Evolutionary conservation across 37 sponge, comb jelly and placozoan species (phyloP).

Genomic region (Agelas oroides): DNA sequence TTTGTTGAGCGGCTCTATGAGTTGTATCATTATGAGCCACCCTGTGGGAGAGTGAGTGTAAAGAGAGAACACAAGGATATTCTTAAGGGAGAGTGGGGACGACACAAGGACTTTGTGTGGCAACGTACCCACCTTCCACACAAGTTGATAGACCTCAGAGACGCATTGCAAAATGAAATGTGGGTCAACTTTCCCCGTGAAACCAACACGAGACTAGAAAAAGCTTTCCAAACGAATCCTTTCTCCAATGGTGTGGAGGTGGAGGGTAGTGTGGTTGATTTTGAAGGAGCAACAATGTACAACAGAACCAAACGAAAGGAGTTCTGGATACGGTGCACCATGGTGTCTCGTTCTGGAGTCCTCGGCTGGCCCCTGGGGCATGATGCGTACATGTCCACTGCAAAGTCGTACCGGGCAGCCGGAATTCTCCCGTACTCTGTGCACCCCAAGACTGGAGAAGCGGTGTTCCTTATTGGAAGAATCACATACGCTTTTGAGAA

Average conservation of each 20-base stretch:
- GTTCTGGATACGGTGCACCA: constrained; percentile 32
- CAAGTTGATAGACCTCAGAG: background rate
- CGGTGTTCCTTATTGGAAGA: constrained; percentile 64
- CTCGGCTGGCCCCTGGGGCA: constrained; percentile 7
- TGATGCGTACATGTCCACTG: constrained; percentile 19
- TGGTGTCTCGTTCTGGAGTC: constrained; percentile 1
- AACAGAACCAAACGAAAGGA: constrained; percentile 3
- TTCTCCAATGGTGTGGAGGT: background rate
- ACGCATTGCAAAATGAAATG: background rate
- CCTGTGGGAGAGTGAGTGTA: constrained; percentile 22
- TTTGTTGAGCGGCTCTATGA: constrained; percentile 74
- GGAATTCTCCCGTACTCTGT: constrained; percentile 67
- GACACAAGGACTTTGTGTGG: constrained; percentile 33
- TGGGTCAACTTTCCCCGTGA: constrained; percentile 39
- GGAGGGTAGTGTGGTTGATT: constrained; percentile 1
- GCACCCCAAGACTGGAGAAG: constrained; percentile 63
- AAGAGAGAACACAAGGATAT: constrained; percentile 44
- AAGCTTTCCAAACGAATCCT: constrained; percentile 42
- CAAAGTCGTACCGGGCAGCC: constrained; percentile 41
- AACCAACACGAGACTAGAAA: constrained; percentile 25
- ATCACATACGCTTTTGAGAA: constrained; percentile 45
- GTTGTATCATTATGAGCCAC: constrained; percentile 2
- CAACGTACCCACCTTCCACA: constrained; percentile 16
- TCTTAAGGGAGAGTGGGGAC: constrained; percentile 29
- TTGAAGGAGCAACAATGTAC: constrained; percentile 42